Conservation (phyloP, 2,797 vertebrate species). For the Natrix natrix region DNA sequence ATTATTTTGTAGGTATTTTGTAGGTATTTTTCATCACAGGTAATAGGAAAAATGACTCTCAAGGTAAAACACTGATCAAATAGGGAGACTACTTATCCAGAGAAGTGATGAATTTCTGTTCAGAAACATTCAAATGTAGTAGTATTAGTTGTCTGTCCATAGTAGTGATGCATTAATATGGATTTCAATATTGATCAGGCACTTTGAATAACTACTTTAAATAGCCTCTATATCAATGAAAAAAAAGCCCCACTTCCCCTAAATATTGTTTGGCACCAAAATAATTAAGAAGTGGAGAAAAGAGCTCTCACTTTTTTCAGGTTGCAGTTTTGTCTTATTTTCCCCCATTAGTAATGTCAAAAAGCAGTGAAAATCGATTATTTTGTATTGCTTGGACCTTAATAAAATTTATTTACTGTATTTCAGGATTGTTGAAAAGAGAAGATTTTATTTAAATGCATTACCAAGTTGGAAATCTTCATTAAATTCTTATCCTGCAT, state of each 20-base stretch:
- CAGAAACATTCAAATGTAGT: neutral
- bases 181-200: neutral
- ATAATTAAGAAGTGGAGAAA: slow-evolving; percentile 48
- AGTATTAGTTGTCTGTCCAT: neutral
- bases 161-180: neutral
- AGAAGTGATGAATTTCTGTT: neutral
- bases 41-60: neutral
- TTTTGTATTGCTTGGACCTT: slow-evolving; percentile 48
- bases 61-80: neutral
- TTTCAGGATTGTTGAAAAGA: slow-evolving; percentile 51
- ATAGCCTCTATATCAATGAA: neutral
- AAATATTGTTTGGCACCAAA: slow-evolving; percentile 37
- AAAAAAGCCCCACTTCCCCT: neutral
- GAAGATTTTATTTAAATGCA: slow-evolving; percentile 50
- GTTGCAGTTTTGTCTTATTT: slow-evolving; percentile 38
- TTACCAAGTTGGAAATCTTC: slow-evolving; percentile 50
- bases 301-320: slow-evolving; percentile 34
- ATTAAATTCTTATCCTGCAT: slow-evolving; percentile 60
- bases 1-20: neutral
- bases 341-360: slow-evolving; percentile 23
- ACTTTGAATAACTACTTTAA: neutral
- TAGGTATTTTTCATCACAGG: neutral
- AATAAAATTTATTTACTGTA: slow-evolving; percentile 55
- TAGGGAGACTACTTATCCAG: neutral
- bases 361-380: slow-evolving; percentile 35